Evolutionary conservation across 2,113 vertebrate genomes (phyloP).

Genomic region (Fregata magnificens): DNA sequence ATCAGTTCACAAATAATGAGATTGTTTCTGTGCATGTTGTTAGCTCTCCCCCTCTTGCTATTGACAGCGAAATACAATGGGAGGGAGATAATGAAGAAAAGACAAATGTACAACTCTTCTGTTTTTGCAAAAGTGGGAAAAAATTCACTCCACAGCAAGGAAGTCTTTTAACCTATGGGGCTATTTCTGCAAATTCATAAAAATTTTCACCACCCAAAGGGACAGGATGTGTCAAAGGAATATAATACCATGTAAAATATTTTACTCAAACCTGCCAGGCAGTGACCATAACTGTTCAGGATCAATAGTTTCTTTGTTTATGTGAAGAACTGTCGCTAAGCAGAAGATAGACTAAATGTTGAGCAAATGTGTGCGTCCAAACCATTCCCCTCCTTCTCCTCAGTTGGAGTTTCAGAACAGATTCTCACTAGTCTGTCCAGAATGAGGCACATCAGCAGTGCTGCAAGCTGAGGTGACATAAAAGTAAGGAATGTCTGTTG

Average conservation of each 20-base stretch:
- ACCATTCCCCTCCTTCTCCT: neutral
- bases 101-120: neutral
- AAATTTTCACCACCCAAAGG: neutral
- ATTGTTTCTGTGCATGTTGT: neutral
- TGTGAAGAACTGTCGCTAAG: neutral
- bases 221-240: neutral
- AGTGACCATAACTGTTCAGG: neutral
- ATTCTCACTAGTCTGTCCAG: neutral
- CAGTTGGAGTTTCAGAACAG: neutral
- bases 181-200: neutral
- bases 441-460: neutral
- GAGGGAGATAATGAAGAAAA: neutral
- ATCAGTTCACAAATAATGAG: slow-evolving; percentile 15
- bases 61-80: neutral
- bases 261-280: neutral
- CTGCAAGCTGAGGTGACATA: neutral
- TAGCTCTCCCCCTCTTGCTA: neutral
- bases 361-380: neutral
- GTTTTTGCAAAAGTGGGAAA: neutral
- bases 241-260: neutral
- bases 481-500: neutral
- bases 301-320: neutral
- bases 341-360: neutral
- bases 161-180: neutral
- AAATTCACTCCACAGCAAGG: neutral